These are phyloP conservation scores for Iphiclides podalirius DNA, from an alignment of 2,888 invertebrate genomes.

Conservation along the genomic window DNA sequence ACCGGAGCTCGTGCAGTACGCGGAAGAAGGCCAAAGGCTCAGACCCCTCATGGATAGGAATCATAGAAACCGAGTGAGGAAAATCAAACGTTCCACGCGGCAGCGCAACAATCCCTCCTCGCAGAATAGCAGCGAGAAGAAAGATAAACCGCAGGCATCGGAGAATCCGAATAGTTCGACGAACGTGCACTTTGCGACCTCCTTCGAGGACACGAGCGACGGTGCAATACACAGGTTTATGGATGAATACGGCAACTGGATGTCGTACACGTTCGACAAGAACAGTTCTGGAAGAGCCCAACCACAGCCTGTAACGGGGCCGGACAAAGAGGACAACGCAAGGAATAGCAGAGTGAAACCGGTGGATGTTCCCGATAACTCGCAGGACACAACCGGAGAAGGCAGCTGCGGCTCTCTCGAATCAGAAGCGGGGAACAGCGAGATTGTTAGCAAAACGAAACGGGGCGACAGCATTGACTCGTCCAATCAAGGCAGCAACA, in stretches of 20 bases:
- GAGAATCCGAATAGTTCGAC: slow-evolving; percentile 53
- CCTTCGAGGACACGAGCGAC: slow-evolving; percentile 90
- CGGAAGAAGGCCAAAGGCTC: slow-evolving; percentile 59
- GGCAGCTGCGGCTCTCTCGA: slow-evolving; percentile 75
- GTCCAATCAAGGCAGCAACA: slow-evolving; percentile 76
- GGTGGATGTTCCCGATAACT: slow-evolving; percentile 56
- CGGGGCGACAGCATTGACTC: slow-evolving; percentile 68
- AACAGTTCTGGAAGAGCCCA: slow-evolving; percentile 81
- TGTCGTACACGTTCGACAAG: slow-evolving; percentile 90
- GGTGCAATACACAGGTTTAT: slow-evolving; percentile 92
- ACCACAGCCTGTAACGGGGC: slow-evolving; percentile 58
- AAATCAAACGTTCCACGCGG: slow-evolving; percentile 78
- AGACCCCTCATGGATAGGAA: slow-evolving; percentile 74
- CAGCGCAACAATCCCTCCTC: slow-evolving; percentile 62
- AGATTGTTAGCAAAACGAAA: slow-evolving; percentile 58
- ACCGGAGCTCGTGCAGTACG: slow-evolving; percentile 45
- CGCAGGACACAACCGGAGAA: slow-evolving; percentile 64
- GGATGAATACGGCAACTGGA: slow-evolving; percentile 92
- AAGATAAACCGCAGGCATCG: slow-evolving; percentile 46
- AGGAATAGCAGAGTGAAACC: slow-evolving; percentile 51
- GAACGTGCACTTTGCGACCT: slow-evolving; percentile 85
- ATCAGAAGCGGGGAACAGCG: slow-evolving; percentile 66
- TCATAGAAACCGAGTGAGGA: slow-evolving; percentile 72
- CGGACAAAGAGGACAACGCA: slow-evolving; percentile 55
- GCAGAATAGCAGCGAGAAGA: slow-evolving; percentile 54